Conservation (phyloP, 2,888 invertebrate genomes). For the Lepidonotus clava region DNA sequence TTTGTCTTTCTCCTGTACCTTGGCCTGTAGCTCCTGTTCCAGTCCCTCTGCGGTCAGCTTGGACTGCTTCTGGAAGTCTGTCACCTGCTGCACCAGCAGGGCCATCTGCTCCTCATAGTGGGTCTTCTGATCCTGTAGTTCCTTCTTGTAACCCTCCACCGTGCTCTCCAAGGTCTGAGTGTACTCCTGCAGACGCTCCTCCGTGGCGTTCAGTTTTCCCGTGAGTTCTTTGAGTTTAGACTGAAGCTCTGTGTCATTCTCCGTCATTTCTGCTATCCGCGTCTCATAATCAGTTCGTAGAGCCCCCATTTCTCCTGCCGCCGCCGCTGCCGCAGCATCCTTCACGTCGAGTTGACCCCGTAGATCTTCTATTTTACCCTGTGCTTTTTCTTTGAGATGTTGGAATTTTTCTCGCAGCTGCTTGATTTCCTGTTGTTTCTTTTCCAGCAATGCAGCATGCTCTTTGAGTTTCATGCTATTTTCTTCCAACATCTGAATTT, state of each 20-base stretch:
- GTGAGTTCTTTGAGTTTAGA: constrained; percentile 69
- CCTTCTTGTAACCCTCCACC: constrained; percentile 70
- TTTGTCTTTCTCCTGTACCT: constrained; percentile 66
- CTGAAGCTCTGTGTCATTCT: constrained; percentile 73
- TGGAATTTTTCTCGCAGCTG: constrained; percentile 54
- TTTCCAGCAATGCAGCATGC: not conserved
- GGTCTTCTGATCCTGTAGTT: constrained; percentile 61
- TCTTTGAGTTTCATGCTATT: constrained; percentile 47
- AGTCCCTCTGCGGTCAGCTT: constrained; percentile 66
- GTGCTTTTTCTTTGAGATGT: constrained; percentile 60
- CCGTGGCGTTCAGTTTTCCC: constrained; percentile 70
- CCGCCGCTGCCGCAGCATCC: not conserved
- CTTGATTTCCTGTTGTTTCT: constrained; percentile 54
- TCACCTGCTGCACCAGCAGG: constrained; percentile 51
- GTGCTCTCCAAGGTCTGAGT: constrained; percentile 73
- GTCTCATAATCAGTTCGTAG: constrained; percentile 66
- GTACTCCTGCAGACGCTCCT: constrained; percentile 72
- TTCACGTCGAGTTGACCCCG: constrained; percentile 32
- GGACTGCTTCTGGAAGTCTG: constrained; percentile 50
- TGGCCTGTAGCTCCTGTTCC: constrained; percentile 38
- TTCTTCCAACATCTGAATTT: constrained; percentile 9
- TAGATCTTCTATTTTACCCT: constrained; percentile 56
- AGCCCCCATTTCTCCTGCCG: constrained; percentile 44
- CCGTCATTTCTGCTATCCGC: constrained; percentile 66
- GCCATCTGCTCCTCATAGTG: constrained; percentile 46